Evolutionary conservation across 1,140 invertebrate genomes (phyloP).

Genomic region (Nomia melanderi): DNA sequence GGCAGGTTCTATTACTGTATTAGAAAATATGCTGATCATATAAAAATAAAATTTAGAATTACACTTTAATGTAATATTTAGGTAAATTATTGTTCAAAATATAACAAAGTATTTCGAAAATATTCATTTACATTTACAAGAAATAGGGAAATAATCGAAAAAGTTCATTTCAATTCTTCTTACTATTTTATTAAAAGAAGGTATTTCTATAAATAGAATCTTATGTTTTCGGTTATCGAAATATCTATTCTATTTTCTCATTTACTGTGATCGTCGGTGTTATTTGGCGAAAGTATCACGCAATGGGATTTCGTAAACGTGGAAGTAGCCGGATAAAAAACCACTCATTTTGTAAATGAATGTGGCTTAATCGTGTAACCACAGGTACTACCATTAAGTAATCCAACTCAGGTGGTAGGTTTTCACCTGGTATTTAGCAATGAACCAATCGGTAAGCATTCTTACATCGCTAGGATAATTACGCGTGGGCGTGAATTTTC

Average conservation of each 20-base stretch:
- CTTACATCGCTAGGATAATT: slow-evolving; percentile 35
- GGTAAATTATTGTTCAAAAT: no score
- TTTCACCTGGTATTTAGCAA: slow-evolving; percentile 52
- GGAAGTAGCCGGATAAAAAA: slow-evolving; percentile 12
- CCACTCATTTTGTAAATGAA: slow-evolving; percentile 15
- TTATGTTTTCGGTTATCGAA: no score
- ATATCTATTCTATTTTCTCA: neutral
- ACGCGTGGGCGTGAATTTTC: slow-evolving; percentile 47
- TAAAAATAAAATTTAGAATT: no score
- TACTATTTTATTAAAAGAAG: no score
- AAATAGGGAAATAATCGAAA: no score
- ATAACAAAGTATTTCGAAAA: no score
- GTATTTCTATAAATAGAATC: no score
- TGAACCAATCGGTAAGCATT: slow-evolving; percentile 50
- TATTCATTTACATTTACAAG: no score
- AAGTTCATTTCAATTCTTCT: no score
- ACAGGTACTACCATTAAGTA: slow-evolving; percentile 34
- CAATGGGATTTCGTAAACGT: slow-evolving; percentile 22
- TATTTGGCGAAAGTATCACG: neutral
- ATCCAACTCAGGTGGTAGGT: slow-evolving; percentile 32
- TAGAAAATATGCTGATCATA: no score
- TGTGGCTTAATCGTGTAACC: slow-evolving; percentile 33
- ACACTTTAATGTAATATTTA: no score
- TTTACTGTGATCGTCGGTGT: neutral
- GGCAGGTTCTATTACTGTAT: no score